Evolutionary conservation across 2,797 vertebrate genomes (phyloP).

Genomic region (Champsocephalus gunnari): DNA sequence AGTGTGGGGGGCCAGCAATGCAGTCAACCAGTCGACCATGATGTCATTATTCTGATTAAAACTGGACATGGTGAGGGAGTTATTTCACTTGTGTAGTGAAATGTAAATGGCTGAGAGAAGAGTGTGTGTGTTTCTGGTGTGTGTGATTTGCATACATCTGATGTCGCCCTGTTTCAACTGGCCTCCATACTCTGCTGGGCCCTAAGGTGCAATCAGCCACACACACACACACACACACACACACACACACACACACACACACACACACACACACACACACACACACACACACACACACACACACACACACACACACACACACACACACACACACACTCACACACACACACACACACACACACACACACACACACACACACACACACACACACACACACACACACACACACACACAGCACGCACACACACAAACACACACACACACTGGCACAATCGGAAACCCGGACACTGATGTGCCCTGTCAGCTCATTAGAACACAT

Average conservation of each 20-base stretch:
- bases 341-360: slow-evolving; percentile 9
- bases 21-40: background rate
- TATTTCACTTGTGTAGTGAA: background rate
- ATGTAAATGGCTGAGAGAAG: slow-evolving; percentile 5
- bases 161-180: slow-evolving; percentile 49
- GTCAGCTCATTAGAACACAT: slow-evolving; percentile 50
- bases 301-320: slow-evolving; percentile 3
- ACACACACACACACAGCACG: background rate
- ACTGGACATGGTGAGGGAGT: background rate
- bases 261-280: background rate
- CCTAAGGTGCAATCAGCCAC: slow-evolving; percentile 30
- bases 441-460: background rate
- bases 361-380: background rate
- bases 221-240: slow-evolving; percentile 2
- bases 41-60: slow-evolving; percentile 2
- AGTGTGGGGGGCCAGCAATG: slow-evolving; percentile 5
- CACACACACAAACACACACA: slow-evolving; percentile 11
- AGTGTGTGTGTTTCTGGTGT: background rate
- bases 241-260: background rate
- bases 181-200: slow-evolving; percentile 39
- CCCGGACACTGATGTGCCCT: slow-evolving; percentile 37
- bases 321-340: background rate
- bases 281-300: background rate
- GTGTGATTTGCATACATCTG: slow-evolving; percentile 52
- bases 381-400: slow-evolving; percentile 2